These are phyloP conservation scores for Drosophila emarginata DNA, from an alignment of 2,888 invertebrate species.

Conservation along the genomic window DNA sequence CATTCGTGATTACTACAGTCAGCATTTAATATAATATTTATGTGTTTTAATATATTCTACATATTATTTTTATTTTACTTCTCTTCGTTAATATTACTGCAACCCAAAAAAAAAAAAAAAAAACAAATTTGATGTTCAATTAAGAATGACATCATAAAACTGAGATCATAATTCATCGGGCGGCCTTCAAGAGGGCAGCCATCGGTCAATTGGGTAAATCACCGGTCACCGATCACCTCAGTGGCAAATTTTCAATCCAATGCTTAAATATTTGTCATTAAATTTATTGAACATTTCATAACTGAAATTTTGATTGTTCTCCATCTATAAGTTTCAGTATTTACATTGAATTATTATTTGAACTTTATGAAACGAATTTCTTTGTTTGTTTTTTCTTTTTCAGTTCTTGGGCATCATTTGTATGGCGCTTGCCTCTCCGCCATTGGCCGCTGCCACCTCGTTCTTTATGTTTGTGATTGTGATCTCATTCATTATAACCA, in stretches of 20 bases:
- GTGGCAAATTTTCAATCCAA: background rate
- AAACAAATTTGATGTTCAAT: slow-evolving; percentile 25
- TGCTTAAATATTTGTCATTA: no score
- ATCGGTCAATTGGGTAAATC: slow-evolving; percentile 25
- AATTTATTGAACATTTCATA: no score
- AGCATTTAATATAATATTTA: no score
- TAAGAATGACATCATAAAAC: slow-evolving; percentile 38
- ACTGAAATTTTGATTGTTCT: no score
- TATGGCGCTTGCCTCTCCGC: slow-evolving; percentile 91
- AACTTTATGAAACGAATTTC: background rate
- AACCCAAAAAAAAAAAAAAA: slow-evolving; percentile 10
- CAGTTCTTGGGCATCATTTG: slow-evolving; percentile 93
- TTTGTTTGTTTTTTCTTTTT: slow-evolving; percentile 25
- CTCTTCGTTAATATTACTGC: background rate
- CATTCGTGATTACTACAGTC: no score
- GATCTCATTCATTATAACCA: slow-evolving; percentile 90
- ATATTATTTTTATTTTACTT: background rate
- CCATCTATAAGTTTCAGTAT: background rate
- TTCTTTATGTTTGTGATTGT: slow-evolving; percentile 94
- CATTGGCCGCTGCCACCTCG: slow-evolving; percentile 85
- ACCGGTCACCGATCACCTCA: background rate
- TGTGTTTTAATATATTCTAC: no score
- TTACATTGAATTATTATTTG: background rate
- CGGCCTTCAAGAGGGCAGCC: slow-evolving; percentile 16
- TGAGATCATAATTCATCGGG: slow-evolving; percentile 1